Base-by-base conservation (phyloP, 2,797 vertebrate species). In the Sarcophilus harrisii region DNA sequence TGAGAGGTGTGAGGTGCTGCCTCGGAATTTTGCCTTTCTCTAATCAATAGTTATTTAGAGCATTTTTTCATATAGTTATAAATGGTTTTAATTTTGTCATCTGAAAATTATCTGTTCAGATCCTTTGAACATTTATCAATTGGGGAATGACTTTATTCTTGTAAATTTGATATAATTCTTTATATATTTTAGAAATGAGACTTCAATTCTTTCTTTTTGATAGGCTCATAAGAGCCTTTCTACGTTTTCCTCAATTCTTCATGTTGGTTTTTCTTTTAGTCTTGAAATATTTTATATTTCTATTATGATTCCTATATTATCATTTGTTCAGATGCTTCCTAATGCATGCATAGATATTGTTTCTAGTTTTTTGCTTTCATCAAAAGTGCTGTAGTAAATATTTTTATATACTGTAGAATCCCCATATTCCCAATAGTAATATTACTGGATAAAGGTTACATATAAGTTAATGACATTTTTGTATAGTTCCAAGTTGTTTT, bases 401-500 rank as follows among this genome's bases (percentile, higher is more conserved):
- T 27, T 81, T 81, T 81, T 38, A 45, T 45, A 45, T 45, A 27
- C 54, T 8, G 13, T 81, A 24, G 45, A 9, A 81, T 45, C 38
- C 45, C 38, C 9, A 38, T 9, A 73, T 24, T 73, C 66, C 6
- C 66, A 73, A 38, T 9, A 38, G n/a, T 45, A 38, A 3, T 11
- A 81, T 81, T 81, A 24, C 73, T 81, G 38, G 38, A 27, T 45
- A 45, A 81, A 45, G 9, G 38, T 38, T 45, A 0, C 21, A 27
- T 81, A 45, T 81, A 45, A 30, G 4, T 81, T 10, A 45, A 9
- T 45, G 21, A 45, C 9, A 4, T 81, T 81, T 73, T 45, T 1
- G 18, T 81, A 11, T 27, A n/a, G 62, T 66, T 29, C 57, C 87
- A 89, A 90, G 81, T n/a, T 89, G 2, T 93, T 59, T 96, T 96